phyloP scores from a whole-genome alignment of 1,140 invertebrate species.

The Frieseomelitta varia region DNA sequence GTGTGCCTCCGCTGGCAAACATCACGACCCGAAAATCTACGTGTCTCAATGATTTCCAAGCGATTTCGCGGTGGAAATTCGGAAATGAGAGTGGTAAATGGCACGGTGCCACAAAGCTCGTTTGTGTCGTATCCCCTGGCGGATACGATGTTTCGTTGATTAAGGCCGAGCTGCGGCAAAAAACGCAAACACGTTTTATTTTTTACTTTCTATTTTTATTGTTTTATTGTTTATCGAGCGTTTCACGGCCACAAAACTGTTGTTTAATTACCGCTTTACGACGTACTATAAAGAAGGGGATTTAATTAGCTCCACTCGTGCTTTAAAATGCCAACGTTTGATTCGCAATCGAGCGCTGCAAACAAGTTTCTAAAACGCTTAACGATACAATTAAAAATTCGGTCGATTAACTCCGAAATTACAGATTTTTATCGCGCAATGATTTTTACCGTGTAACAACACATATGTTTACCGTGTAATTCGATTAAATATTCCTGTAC shows the following conservation, averaged over 20 bases:
- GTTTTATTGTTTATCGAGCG: background rate
- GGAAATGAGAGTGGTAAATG: conserved; percentile 45
- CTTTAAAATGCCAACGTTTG: background rate
- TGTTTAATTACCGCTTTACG: background rate
- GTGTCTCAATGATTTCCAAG: conserved; percentile 15
- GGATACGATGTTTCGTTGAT: conserved; percentile 49
- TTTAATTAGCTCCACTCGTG: background rate
- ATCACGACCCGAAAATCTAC: conserved; percentile 23
- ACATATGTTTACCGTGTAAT: background rate
- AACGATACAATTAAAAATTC: background rate
- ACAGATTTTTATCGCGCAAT: background rate
- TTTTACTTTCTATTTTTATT: background rate
- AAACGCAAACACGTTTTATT: background rate
- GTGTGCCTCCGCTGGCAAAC: background rate
- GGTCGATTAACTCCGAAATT: background rate
- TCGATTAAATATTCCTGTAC: background rate
- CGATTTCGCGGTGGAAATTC: background rate
- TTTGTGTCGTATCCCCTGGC: conserved; percentile 23
- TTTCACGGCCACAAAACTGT: too few relatives aligned
- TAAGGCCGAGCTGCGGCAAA: conserved; percentile 20
- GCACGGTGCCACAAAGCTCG: conserved; percentile 33
- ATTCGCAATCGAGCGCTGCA: background rate
- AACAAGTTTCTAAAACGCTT: background rate
- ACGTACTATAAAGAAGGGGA: background rate
- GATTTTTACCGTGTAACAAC: background rate